Evolutionary conservation across 1,140 invertebrate genomes (phyloP).

Genomic region (Episyrphus balteatus): DNA sequence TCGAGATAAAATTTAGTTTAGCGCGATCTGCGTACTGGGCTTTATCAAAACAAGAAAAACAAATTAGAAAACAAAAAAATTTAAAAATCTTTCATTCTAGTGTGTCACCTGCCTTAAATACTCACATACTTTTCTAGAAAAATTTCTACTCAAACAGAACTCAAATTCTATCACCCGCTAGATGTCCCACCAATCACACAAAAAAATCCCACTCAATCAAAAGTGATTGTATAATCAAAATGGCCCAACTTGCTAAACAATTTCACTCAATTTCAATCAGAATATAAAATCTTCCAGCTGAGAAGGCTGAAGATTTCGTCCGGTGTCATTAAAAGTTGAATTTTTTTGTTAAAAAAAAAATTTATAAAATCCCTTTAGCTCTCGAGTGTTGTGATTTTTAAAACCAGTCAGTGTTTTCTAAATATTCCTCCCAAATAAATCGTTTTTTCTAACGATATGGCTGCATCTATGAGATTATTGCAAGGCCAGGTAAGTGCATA

Average conservation of each 20-base stretch:
- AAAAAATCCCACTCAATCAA: no score
- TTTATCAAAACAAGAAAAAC: no score
- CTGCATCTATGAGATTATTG: constrained; percentile 7
- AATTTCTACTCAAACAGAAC: no score
- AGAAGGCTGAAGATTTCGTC: constrained; percentile 34
- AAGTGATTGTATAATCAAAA: no score
- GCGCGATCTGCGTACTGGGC: no score
- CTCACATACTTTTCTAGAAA: no score
- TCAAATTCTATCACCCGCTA: no score
- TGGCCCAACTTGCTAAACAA: neutral
- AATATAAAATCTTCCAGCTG: constrained; percentile 31
- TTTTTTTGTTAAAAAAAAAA: neutral
- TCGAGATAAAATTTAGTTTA: no score
- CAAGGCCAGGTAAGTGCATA: constrained; percentile 7
- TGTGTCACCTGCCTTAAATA: no score
- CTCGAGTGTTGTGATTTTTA: neutral
- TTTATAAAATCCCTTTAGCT: neutral
- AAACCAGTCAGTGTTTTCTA: constrained; percentile 6
- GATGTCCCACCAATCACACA: no score
- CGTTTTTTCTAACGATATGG: constrained; percentile 4
- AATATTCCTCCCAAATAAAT: neutral
- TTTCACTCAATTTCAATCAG: neutral
- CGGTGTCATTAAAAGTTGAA: constrained; percentile 7
- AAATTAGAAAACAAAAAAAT: no score
- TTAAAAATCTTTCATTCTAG: no score